A percentile compares a stretch with the other conserved stretches of the same genome.
Conservation (phyloP, 2,113 vertebrate species). For the Podarcis cretensis region DNA sequence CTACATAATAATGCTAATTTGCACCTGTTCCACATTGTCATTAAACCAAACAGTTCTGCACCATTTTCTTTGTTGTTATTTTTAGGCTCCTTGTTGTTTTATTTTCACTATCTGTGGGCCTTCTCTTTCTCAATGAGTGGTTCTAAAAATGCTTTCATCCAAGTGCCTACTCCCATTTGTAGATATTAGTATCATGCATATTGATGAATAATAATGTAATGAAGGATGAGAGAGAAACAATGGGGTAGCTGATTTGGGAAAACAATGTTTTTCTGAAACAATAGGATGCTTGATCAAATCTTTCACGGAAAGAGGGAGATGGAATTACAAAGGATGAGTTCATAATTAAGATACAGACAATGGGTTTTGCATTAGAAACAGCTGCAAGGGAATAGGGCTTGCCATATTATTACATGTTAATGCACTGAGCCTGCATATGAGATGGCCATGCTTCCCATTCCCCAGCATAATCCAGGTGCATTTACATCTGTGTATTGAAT, state of each 20-base stretch:
- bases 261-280: conserved; percentile 25
- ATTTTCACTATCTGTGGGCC: conserved; percentile 31
- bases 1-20: conserved; percentile 14
- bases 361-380: conserved; percentile 29
- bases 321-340: conserved; percentile 41
- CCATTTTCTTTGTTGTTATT: conserved; percentile 29
- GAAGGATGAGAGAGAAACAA: conserved; percentile 37
- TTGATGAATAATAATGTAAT: conserved; percentile 39
- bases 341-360: conserved; percentile 27
- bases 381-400: conserved; percentile 33
- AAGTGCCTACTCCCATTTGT: conserved; percentile 17
- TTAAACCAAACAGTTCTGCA: conserved; percentile 12
- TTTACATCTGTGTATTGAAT: conserved; percentile 58
- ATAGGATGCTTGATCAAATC: conserved; percentile 40
- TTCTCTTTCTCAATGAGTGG: conserved; percentile 18
- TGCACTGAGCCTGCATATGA: conserved; percentile 16
- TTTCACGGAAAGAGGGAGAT: conserved; percentile 22
- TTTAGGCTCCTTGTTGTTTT: neutral
- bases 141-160: conserved; percentile 4
- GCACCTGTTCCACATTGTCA: conserved; percentile 22
- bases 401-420: conserved; percentile 36
- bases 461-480: conserved; percentile 64
- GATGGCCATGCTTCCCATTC: conserved; percentile 56
- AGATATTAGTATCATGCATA: conserved; percentile 2
- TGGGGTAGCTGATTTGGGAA: conserved; percentile 28